Percentiles rank a stretch among this genome's conserved stretches.
These are phyloP conservation scores for Tiliacea aurago DNA, from an alignment of 2,888 invertebrate genomes.

Conservation along the genomic window DNA sequence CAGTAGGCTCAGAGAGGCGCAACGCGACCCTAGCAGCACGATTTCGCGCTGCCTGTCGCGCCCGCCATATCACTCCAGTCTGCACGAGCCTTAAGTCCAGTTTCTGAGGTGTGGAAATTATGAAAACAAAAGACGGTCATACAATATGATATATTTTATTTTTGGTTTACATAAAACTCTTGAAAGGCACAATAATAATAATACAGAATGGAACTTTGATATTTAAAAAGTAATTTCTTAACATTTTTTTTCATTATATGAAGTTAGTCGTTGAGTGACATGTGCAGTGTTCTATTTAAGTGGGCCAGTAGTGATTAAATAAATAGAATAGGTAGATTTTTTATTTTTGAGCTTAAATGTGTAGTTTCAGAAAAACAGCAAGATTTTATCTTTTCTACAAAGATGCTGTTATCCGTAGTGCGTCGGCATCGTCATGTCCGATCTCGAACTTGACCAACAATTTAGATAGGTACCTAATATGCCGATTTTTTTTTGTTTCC, in stretches of 20 bases:
- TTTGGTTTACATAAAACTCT: slow-evolving; percentile 68
- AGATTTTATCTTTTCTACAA: neutral
- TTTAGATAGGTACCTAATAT: neutral
- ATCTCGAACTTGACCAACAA: neutral
- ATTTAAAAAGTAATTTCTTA: slow-evolving; percentile 51
- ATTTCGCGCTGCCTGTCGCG: too few species aligned
- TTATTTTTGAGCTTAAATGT: neutral
- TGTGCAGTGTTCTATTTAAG: slow-evolving; percentile 20
- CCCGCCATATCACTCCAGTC: too few species aligned
- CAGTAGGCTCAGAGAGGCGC: too few species aligned
- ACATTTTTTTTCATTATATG: slow-evolving; percentile 30
- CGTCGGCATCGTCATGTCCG: neutral
- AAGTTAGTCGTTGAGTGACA: slow-evolving; percentile 17
- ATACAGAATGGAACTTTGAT: slow-evolving; percentile 61
- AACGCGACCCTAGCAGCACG: too few species aligned
- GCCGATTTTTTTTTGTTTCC: neutral
- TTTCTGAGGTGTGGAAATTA: neutral
- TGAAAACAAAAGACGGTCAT: slow-evolving; percentile 25
- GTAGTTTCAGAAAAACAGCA: neutral
- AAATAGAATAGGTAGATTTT: neutral
- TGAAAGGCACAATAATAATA: slow-evolving; percentile 66
- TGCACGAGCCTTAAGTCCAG: too few species aligned
- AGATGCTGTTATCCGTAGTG: neutral
- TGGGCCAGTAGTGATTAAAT: neutral
- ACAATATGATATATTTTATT: slow-evolving; percentile 62